Evolutionary conservation across 2,113 vertebrate genomes (phyloP), one percentile per base, ranked within the genome.

Genomic region (Rhinolophus ferrumequinum): DNA sequence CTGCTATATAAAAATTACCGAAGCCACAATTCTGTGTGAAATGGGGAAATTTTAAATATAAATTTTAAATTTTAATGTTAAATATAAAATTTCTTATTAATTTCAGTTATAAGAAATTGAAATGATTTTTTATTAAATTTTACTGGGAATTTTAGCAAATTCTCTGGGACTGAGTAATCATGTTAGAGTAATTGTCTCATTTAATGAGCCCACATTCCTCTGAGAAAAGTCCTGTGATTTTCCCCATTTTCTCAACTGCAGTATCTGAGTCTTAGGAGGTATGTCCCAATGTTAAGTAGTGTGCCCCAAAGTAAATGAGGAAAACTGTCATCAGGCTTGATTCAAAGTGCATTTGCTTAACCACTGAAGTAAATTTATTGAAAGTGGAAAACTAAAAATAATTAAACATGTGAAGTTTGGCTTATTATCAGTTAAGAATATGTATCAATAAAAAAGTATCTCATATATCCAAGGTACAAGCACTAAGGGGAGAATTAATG

Each of bases 61-160:
- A 50, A 50, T 50, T 50, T 50, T 2, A 50, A 50, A 50, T 12
- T 44, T 44, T 44, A 44, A 50, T 50, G 9, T 50, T 50, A 50
- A 50, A 50, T 50, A 50, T 50, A 50, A 50, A 50, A 50, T 50
- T 50, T 50, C 47, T 50, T 50, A 50, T 13, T 10, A 50, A 50
- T 79, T 81, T 85, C 85, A 70, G 24, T 82, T 89, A 56, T 62
- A 86, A 91, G 58, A 93, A 87, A 70, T 75, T 64, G n/a, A 90
- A 97, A 86, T 90, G 73, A n/a, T 77, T 88, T 90, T 50, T 92
- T 60, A 62, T n/a, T 88, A 88, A 90, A 91, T 26, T 30, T 88
- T 88, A 54, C 26, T 64, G 62, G 96, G 28, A 52, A 93, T 26
- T 77, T 94, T 70, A 95, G 67, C 44, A 47, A 56, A 90, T 50